Percentiles rank a stretch among this genome's conserved stretches.
Evolutionary conservation across 2,797 vertebrate genomes (phyloP).

Genomic region (Nasua narica): DNA sequence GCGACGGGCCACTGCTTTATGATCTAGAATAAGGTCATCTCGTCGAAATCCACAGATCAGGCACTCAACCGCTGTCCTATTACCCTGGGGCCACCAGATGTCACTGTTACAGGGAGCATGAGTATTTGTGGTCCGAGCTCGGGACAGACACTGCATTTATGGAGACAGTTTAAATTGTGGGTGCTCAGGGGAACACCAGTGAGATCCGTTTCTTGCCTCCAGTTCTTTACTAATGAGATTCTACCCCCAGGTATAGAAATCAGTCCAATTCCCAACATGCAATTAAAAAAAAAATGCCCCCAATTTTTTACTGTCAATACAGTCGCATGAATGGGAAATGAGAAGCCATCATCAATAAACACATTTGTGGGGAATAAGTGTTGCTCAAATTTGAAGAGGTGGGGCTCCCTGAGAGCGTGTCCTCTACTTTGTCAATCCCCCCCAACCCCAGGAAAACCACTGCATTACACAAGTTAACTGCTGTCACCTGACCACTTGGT

Average conservation of each 20-base stretch:
- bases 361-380: background rate
- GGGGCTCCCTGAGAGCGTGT: background rate
- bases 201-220: background rate
- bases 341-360: background rate
- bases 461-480: background rate
- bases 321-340: background rate
- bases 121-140: background rate
- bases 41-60: background rate
- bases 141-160: background rate
- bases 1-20: background rate
- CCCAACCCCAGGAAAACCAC: background rate
- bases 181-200: background rate
- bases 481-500: background rate
- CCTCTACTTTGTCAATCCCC: background rate
- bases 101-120: conserved; percentile 36
- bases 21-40: background rate
- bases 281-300: background rate
- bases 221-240: background rate
- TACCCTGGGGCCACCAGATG: conserved; percentile 45
- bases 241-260: background rate
- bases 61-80: background rate
- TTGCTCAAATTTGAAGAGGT: background rate
- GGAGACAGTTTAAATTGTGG: background rate
- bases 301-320: background rate
- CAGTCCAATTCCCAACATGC: background rate